phyloP scores from a whole-genome alignment of 2,888 invertebrate species.

The Xylota segnis region DNA sequence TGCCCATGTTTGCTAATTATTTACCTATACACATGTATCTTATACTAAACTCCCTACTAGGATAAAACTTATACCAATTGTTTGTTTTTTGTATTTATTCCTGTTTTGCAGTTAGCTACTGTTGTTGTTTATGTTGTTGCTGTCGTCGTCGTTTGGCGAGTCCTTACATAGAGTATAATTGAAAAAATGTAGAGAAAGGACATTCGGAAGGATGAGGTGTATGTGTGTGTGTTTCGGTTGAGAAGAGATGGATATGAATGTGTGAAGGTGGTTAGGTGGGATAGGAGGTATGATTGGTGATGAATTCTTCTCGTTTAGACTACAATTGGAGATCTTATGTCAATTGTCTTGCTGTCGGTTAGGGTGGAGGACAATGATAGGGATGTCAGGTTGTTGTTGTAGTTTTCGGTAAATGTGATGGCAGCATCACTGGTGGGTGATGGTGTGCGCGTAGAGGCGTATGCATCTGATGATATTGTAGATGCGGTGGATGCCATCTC shows the following conservation, averaged over 20 bases:
- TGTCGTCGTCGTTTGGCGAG: constrained; percentile 55
- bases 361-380: constrained; percentile 82
- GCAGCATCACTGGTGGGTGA: constrained; percentile 70
- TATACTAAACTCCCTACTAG: constrained; percentile 33
- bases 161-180: constrained; percentile 41
- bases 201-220: constrained; percentile 4
- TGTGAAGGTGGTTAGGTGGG: constrained; percentile 31
- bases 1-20: constrained; percentile 26
- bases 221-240: neutral
- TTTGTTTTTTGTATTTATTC: constrained; percentile 36
- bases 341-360: constrained; percentile 83
- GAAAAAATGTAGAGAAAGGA: constrained; percentile 32
- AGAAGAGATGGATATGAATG: constrained; percentile 33
- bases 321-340: constrained; percentile 83
- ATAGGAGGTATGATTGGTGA: constrained; percentile 8
- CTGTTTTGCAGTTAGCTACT: constrained; percentile 46
- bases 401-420: constrained; percentile 76
- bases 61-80: constrained; percentile 68
- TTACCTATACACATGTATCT: constrained; percentile 53
- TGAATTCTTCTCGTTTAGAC: constrained; percentile 78
- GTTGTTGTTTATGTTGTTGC: constrained; percentile 57
- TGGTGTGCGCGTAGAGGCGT: constrained; percentile 57
- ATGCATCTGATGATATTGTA: constrained; percentile 79
- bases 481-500: constrained; percentile 73
- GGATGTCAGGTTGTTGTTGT: constrained; percentile 82